Evolutionary conservation across 2,888 invertebrate genomes (phyloP).

Genomic region (Phengaris alcon): DNA sequence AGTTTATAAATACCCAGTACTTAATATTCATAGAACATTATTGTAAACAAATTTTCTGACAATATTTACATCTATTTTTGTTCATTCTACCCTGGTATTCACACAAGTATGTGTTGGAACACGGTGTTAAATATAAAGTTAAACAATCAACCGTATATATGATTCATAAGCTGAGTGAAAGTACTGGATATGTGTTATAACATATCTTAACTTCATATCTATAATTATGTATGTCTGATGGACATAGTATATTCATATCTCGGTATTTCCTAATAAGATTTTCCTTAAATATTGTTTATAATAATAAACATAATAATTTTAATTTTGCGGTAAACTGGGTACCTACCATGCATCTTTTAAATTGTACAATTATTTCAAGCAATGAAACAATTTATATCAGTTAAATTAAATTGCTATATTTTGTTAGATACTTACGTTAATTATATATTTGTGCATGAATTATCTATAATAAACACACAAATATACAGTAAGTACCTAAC

Average conservation of each 20-base stretch:
- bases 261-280: neutral
- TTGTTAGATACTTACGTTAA: too few species aligned
- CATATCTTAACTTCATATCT: constrained; percentile 43
- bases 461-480: too few species aligned
- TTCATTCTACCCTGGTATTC: neutral
- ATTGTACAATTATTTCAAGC: too few species aligned
- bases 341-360: too few species aligned
- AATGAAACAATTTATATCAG: too few species aligned
- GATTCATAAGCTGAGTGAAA: constrained; percentile 61
- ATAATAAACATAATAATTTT: neutral
- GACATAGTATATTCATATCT: neutral
- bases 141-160: constrained; percentile 36
- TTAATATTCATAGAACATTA: neutral
- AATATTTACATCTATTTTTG: neutral
- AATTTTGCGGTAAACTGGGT: neutral
- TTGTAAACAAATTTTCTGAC: neutral
- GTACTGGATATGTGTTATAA: constrained; percentile 51
- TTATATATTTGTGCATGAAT: too few species aligned
- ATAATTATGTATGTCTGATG: neutral
- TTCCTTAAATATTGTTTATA: neutral
- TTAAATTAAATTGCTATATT: too few species aligned
- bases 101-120: neutral
- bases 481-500: too few species aligned
- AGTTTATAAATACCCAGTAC: constrained; percentile 30
- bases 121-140: neutral